phyloP scores from a whole-genome alignment of 1,140 invertebrate genomes.

The Bombyx mori region DNA sequence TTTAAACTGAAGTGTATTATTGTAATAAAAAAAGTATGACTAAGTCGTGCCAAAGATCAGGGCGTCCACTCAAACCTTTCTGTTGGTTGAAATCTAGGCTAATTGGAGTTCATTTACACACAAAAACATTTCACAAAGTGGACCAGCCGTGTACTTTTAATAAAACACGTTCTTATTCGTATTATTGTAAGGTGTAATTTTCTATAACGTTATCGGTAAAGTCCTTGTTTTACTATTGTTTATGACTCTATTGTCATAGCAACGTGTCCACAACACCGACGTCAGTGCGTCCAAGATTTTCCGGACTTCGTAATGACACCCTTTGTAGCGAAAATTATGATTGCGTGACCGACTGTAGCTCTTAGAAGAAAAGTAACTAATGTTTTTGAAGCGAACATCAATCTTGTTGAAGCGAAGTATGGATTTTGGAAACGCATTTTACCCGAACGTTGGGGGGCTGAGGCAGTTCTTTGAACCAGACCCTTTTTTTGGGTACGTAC shows the following conservation, averaged over 20 bases:
- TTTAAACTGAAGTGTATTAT: too few relatives aligned
- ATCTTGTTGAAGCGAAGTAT: conserved; percentile 30
- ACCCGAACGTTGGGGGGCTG: conserved; percentile 45
- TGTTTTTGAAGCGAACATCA: too few relatives aligned
- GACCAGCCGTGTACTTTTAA: conserved; percentile 29
- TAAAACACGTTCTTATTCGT: conserved; percentile 3
- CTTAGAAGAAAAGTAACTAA: too few relatives aligned
- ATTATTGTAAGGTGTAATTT: not conserved
- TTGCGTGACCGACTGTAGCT: too few relatives aligned
- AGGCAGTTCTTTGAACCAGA: conserved; percentile 47
- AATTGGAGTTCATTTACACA: not conserved
- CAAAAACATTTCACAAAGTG: conserved; percentile 19
- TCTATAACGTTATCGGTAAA: not conserved
- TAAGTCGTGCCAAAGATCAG: too few relatives aligned
- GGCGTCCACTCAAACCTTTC: too few relatives aligned
- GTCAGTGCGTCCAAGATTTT: conserved; percentile 46
- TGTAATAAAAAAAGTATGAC: too few relatives aligned
- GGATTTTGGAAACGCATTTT: conserved; percentile 53
- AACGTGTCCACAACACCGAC: conserved; percentile 46
- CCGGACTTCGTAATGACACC: conserved; percentile 32
- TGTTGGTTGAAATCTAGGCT: not conserved
- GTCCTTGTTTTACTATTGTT: conserved; percentile 7
- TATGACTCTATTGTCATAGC: conserved; percentile 48
- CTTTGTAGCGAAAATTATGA: conserved; percentile 7
- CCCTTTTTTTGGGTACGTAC: conserved; percentile 44